These are phyloP conservation scores for Zoanthus solanderi DNA, from an alignment of 92 coral and sea anemone genomes.

Conservation along the genomic window DNA sequence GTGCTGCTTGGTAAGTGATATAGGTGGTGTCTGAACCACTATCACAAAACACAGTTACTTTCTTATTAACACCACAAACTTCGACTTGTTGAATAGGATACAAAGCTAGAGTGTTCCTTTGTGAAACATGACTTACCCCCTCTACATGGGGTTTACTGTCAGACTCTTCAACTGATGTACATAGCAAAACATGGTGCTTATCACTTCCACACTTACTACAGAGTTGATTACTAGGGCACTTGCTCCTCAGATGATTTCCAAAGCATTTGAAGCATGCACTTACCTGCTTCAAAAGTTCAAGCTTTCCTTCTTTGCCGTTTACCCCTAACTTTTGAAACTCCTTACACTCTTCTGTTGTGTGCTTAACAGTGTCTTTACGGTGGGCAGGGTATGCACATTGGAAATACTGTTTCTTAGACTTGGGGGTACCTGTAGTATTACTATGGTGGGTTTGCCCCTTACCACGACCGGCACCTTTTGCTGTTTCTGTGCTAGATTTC, in stretches of 20 bases:
- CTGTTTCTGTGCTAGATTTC: neutral
- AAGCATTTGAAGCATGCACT: conserved; percentile 57
- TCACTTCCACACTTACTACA: conserved; percentile 51
- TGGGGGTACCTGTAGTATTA: conserved; percentile 9
- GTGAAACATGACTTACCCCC: conserved; percentile 31
- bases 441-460: conserved; percentile 51
- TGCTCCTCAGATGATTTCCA: conserved; percentile 55
- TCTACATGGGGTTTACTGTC: conserved; percentile 25
- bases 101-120: conserved; percentile 44
- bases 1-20: conserved; percentile 53
- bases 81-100: conserved; percentile 58
- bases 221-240: conserved; percentile 47
- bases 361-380: conserved; percentile 68
- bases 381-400: conserved; percentile 66
- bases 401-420: conserved; percentile 43
- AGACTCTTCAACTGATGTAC: conserved; percentile 31
- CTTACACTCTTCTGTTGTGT: conserved; percentile 70
- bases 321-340: conserved; percentile 69
- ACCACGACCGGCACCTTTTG: conserved; percentile 31
- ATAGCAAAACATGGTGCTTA: conserved; percentile 47
- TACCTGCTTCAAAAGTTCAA: conserved; percentile 34
- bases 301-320: conserved; percentile 42
- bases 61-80: conserved; percentile 44
- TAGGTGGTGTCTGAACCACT: conserved; percentile 58
- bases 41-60: conserved; percentile 47